Evolutionary conservation across 2,797 vertebrate genomes (phyloP).

Genomic region (Sebastes jordani): DNA sequence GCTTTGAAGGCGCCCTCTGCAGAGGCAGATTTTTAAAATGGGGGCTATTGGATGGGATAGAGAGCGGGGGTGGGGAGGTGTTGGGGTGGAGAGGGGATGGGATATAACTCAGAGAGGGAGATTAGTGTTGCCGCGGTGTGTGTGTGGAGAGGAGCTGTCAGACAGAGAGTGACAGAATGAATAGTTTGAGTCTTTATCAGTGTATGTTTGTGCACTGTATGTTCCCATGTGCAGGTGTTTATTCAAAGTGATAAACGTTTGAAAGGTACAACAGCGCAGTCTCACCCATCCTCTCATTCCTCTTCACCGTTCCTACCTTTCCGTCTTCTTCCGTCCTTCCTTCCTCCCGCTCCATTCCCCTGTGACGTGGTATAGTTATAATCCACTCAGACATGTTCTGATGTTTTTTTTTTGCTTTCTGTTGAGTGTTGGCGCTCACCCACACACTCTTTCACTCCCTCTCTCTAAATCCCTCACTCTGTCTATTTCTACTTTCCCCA

Average conservation of each 20-base stretch:
- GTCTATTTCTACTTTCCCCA: constrained; percentile 44
- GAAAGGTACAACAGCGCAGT: constrained; percentile 40
- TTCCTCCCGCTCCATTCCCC: constrained; percentile 24
- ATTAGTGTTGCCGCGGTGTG: constrained; percentile 48
- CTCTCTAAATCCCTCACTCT: constrained; percentile 58
- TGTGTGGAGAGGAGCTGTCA: constrained; percentile 7
- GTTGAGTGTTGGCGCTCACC: constrained; percentile 61
- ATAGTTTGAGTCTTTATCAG: constrained; percentile 34
- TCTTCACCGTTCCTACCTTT: background rate
- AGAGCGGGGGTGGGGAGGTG: background rate
- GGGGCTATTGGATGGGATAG: constrained; percentile 48
- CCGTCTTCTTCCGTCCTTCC: background rate
- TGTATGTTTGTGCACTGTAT: constrained; percentile 30
- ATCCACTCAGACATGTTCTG: constrained; percentile 71
- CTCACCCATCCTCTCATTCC: constrained; percentile 4
- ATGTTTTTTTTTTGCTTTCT: constrained; percentile 35
- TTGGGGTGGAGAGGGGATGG: constrained; percentile 14
- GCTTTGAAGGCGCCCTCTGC: constrained; percentile 66
- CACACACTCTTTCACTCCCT: constrained; percentile 45
- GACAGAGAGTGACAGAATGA: constrained; percentile 30
- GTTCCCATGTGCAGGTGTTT: constrained; percentile 49
- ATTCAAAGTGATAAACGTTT: constrained; percentile 45
- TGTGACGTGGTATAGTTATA: constrained; percentile 59
- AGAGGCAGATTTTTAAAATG: constrained; percentile 66
- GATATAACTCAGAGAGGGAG: constrained; percentile 51